These are phyloP conservation scores for Lypha dubia DNA, from an alignment of 2,888 invertebrate species.

Conservation along the genomic window DNA sequence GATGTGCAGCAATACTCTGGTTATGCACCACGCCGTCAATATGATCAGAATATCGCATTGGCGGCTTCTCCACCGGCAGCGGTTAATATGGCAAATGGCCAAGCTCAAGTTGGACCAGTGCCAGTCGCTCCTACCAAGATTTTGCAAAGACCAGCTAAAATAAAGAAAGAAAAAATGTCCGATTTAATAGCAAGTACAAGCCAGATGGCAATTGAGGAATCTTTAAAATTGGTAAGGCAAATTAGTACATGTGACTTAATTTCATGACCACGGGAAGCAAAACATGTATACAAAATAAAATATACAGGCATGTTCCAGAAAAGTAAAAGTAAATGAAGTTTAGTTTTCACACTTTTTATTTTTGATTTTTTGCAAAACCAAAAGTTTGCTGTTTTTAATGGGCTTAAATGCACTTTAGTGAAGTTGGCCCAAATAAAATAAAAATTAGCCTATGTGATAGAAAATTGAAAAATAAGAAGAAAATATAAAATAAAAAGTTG, in stretches of 20 bases:
- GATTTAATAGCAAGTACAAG: slow-evolving; percentile 73
- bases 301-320: background rate
- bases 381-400: no score
- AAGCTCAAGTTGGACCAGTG: slow-evolving; percentile 71
- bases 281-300: background rate
- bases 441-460: no score
- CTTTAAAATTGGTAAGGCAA: slow-evolving; percentile 79
- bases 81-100: slow-evolving; percentile 72
- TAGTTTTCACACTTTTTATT: no score
- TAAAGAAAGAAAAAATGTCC: slow-evolving; percentile 78
- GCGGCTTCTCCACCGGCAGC: slow-evolving; percentile 63
- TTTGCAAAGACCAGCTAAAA: slow-evolving; percentile 75
- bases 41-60: slow-evolving; percentile 74
- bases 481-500: no score
- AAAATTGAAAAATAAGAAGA: no score
- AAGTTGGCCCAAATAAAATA: no score
- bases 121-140: slow-evolving; percentile 65
- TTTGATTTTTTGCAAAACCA: no score
- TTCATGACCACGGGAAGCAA: no score
- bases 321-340: no score
- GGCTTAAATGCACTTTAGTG: no score
- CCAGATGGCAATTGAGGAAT: slow-evolving; percentile 79
- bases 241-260: background rate
- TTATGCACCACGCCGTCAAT: slow-evolving; percentile 81
- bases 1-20: slow-evolving; percentile 77